Evolutionary conservation across 2,888 invertebrate genomes (phyloP).

Genomic region (Archips crataeganus): DNA sequence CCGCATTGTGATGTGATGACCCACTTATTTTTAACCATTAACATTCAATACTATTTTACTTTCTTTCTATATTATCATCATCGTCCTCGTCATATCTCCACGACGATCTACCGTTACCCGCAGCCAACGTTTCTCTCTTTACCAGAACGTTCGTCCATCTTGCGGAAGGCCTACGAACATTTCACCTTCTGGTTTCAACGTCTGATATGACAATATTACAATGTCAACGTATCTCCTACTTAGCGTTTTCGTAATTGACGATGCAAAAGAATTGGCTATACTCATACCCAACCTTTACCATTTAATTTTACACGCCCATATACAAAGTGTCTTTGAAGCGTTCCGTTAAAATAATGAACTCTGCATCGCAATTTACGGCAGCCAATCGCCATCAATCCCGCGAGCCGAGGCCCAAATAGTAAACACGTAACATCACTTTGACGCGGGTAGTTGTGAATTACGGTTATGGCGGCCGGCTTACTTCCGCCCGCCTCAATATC

Average conservation of each 20-base stretch:
- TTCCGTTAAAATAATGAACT: conserved; percentile 41
- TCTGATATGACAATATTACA: no score
- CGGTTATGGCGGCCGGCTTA: conserved; percentile 63
- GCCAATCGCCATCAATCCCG: conserved; percentile 65
- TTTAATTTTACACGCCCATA: conserved; percentile 23
- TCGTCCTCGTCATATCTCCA: no score
- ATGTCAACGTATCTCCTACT: no score
- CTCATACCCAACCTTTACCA: neutral
- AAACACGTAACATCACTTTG: conserved; percentile 65
- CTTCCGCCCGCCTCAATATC: conserved; percentile 65
- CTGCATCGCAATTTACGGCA: conserved; percentile 38
- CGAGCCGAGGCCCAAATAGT: conserved; percentile 63
- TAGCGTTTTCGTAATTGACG: neutral
- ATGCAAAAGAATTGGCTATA: neutral
- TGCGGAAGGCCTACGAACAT: no score
- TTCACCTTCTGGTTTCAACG: no score
- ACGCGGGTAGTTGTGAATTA: conserved; percentile 66
- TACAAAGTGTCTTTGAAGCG: conserved; percentile 38
- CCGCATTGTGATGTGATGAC: no score
- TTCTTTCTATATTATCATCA: no score
- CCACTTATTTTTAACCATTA: no score
- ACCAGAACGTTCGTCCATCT: no score
- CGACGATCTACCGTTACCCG: no score
- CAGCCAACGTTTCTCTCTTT: no score
- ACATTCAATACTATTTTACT: no score